Evolutionary conservation across 2,113 vertebrate genomes (phyloP).

Genomic region (Heterotilapia buettikoferi): DNA sequence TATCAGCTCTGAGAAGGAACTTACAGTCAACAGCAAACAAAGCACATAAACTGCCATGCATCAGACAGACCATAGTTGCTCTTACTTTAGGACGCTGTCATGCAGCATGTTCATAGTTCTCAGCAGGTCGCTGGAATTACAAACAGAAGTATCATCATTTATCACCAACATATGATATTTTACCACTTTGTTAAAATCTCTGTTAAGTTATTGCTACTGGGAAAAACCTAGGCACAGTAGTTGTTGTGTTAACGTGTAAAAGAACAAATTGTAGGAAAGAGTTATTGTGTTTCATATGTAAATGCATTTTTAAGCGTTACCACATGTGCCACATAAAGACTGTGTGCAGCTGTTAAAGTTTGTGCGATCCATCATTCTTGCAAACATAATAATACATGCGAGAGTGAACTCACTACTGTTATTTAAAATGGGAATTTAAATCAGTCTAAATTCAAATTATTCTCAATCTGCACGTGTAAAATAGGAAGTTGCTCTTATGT

Average conservation of each 20-base stretch:
- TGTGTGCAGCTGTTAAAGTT: neutral
- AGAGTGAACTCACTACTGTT: neutral
- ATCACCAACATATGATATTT: neutral
- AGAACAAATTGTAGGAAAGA: neutral
- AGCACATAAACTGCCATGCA: slow-evolving; percentile 15
- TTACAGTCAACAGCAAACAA: slow-evolving; percentile 54
- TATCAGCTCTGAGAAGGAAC: slow-evolving; percentile 72
- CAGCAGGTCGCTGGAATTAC: neutral
- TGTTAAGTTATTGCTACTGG: neutral
- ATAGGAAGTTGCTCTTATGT: neutral
- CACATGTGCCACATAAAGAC: neutral
- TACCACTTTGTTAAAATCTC: neutral
- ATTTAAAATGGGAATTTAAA: neutral
- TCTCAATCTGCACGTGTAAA: neutral
- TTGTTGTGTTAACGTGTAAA: neutral
- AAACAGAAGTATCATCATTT: neutral
- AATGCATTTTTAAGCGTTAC: neutral
- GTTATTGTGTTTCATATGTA: neutral
- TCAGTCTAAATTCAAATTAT: neutral
- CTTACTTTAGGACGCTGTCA: neutral
- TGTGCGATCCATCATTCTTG: neutral
- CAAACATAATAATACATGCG: neutral
- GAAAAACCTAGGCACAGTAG: neutral
- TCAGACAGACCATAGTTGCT: neutral
- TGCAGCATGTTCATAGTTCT: neutral